Conservation (phyloP, 1,140 invertebrate genomes). For the Pogonognathellus flavescens region DNA sequence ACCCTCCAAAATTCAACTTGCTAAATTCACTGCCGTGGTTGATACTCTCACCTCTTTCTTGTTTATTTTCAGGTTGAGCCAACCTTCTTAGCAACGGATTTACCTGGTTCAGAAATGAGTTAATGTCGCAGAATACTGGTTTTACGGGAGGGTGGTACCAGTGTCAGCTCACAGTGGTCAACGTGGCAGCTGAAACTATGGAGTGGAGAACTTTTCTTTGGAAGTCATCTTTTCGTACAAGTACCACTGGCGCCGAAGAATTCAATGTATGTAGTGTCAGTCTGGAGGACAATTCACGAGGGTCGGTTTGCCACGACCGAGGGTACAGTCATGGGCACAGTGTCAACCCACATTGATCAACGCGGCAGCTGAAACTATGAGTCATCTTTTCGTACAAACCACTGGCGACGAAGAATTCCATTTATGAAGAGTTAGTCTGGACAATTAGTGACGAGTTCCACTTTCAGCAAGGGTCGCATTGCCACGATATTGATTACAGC, state of each 20-base stretch:
- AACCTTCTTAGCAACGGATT: background rate
- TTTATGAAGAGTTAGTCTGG: no score
- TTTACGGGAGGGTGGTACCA: constrained; percentile 75
- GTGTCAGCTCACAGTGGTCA: constrained; percentile 78
- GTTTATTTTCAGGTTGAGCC: background rate
- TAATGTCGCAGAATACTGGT: constrained; percentile 40
- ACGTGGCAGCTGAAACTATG: constrained; percentile 77
- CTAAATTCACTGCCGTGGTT: background rate
- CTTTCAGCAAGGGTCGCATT: no score
- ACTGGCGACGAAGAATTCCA: no score
- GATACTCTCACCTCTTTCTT: background rate
- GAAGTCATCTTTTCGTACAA: constrained; percentile 80
- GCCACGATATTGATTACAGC: no score
- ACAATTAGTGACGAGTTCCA: no score
- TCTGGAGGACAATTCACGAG: constrained; percentile 72
- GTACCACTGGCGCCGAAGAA: constrained; percentile 78
- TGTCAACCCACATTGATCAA: no score
- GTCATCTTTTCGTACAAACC: no score
- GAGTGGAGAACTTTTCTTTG: constrained; percentile 80
- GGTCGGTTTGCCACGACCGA: constrained; percentile 84
- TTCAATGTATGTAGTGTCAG: constrained; percentile 78
- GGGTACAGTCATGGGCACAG: constrained; percentile 87
- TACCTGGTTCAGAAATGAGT: constrained; percentile 30
- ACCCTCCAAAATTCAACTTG: background rate
- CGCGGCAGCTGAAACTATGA: no score